Evolutionary conservation across 2,888 invertebrate species (phyloP), one percentile per base, ranked within the genome.

Genomic region (Leptinotarsa peninsularis): DNA sequence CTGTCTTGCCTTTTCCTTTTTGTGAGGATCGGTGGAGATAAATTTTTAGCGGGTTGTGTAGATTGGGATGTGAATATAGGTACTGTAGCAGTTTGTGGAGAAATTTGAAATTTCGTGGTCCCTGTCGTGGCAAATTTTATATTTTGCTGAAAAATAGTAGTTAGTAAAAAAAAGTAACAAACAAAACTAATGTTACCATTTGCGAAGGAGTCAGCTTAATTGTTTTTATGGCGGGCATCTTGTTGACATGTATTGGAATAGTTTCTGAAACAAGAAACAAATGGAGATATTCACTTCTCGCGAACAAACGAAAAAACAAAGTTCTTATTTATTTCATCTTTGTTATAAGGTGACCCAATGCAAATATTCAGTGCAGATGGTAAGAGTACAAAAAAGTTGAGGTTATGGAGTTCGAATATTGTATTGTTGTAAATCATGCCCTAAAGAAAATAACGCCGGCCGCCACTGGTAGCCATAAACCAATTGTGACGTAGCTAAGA

Each of bases 11-110:
- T 89, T 87, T 92, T 92, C 73, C 92, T 2, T 43, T 43, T 88
- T 50, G 90, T 89, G 81, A 92, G 86, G 79, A 92, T 92, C 49
- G 92, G 91, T 27, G 92, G 91, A 79, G 92, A 91, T 81, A 91
- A 90, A 82, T 89, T 83, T 78, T 84, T 83, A 15, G 72, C 52
- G 21, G 71, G 89, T 88, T 85, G 90, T n/a, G 76, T 66, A 1
- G 68, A 27, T 21, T 67, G 76, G 21, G 76, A 68, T 89, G 69
- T 74, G 49, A 73, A 76, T 18, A 79, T 72, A 75, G 80, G 80
- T 73, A 79, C 74, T 67, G 78, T 78, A 56, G 73, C 56, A 23
- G 63, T 67, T 66, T 72, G 76, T 72, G 76, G 71, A n/a, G 76
- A 75, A 50, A 73, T 67, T 71, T 76, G 75, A 54, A 79, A 67